phyloP scores from a whole-genome alignment of 2,113 vertebrate genomes.

The Spizaetus ornatus region DNA sequence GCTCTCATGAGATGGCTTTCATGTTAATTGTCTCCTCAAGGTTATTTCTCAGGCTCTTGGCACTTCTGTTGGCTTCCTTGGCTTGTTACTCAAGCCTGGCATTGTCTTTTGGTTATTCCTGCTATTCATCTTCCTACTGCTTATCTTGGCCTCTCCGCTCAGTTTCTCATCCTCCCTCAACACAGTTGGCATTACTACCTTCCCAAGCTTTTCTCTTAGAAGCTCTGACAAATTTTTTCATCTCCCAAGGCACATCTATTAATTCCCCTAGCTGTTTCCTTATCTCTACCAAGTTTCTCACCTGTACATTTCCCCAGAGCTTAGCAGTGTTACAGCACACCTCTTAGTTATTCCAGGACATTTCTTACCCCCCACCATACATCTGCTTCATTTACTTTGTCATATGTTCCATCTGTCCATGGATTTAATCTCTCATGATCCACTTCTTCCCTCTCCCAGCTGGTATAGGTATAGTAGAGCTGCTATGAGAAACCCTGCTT shows the following conservation, averaged over 20 bases:
- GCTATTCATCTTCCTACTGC: neutral
- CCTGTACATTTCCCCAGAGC: neutral
- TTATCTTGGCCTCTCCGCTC: conserved; percentile 18
- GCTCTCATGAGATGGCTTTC: neutral
- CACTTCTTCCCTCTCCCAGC: neutral
- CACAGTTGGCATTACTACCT: neutral
- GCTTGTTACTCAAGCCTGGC: neutral
- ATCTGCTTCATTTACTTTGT: neutral
- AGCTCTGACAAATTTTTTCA: neutral
- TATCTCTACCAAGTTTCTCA: neutral
- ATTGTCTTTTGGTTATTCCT: conserved; percentile 18
- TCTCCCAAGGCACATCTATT: conserved; percentile 14
- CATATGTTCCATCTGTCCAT: neutral
- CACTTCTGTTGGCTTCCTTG: neutral
- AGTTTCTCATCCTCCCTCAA: conserved; percentile 7
- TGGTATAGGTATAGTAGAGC: neutral
- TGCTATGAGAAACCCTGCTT: neutral
- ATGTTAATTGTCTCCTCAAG: conserved; percentile 17
- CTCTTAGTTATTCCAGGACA: neutral
- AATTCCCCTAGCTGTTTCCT: neutral
- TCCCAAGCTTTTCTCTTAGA: conserved; percentile 19
- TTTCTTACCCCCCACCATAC: neutral
- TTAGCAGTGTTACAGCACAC: neutral
- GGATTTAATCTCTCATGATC: neutral
- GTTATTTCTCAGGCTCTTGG: conserved; percentile 10